Evolutionary conservation across 1,140 invertebrate genomes (phyloP), one percentile per base, ranked within the genome.

Genomic region (Cepaea nemoralis): DNA sequence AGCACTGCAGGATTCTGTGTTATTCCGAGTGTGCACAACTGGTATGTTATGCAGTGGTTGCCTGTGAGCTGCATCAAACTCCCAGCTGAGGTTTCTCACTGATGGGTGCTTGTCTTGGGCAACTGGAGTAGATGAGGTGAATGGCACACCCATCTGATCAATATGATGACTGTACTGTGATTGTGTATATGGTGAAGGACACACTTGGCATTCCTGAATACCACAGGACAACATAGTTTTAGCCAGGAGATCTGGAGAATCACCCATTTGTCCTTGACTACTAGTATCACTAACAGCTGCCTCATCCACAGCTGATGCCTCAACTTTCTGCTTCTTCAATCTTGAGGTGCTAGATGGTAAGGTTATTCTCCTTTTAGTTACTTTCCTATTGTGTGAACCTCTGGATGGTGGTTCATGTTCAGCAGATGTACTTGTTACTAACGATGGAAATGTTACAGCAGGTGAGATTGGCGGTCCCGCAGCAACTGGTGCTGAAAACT

Each of bases 11-110:
- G 50, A 22, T 14, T 63, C 33, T 6, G 10, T 19, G 27, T n/a
- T 63, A 63, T 63, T 27, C 16, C 10, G 3, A 31, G 59, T 63
- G 10, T 63, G 1, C 27, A 31, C 22, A 31, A 27, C 33, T 16
- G 27, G 59, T 2, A 3, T 63, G 27, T 19, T 31, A 63, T 27
- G 6, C 27, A 31, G 1, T 63, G 59, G 33, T 0, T 63, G 59
- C 33, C 19, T 74, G n/a, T 74, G 39, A 42, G 75, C 75, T 8
- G 50, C 75, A 77, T 77, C 75, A 77, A 77, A 77, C n/a, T 40
- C 75, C 24, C 31, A 39, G 33, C 19, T 59, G 19, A 77, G 59
- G n/a, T 77, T 77, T 31, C 75, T 55, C 48, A 77, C 75, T 35
- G 42, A 31, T 35, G 48, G 35, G 66, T 77, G 48, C 50, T 77